These are phyloP conservation scores for Engraulis encrasicolus DNA, from an alignment of 2,113 vertebrate species.

Conservation along the genomic window DNA sequence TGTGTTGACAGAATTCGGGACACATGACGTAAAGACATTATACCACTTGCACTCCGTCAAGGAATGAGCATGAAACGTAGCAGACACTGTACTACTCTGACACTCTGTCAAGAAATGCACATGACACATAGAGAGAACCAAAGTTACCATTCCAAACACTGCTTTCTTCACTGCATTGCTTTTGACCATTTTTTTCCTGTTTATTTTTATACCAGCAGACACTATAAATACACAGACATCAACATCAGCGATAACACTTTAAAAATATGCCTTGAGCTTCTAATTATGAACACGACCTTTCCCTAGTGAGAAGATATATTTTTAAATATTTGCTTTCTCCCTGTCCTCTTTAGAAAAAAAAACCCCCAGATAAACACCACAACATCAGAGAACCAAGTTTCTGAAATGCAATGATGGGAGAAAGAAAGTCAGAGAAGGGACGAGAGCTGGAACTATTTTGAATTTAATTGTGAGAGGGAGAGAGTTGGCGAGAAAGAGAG, in stretches of 20 bases:
- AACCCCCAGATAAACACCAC: conserved; percentile 38
- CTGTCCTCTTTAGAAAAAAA: conserved; percentile 39
- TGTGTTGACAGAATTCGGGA: neutral
- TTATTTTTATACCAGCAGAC: neutral
- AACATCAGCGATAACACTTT: neutral
- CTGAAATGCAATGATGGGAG: conserved; percentile 37
- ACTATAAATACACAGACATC: neutral
- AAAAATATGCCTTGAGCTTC: neutral
- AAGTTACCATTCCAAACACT: too few relatives aligned
- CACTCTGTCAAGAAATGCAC: neutral
- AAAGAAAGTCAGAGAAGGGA: conserved; percentile 21
- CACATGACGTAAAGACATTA: neutral
- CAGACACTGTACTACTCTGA: neutral
- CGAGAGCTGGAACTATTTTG: too few relatives aligned
- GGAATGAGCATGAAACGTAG: neutral
- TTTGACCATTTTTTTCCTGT: neutral
- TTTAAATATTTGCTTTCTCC: conserved; percentile 31
- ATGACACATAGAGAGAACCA: neutral
- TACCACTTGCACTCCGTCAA: neutral
- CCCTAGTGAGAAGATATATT: conserved; percentile 13
- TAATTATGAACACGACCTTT: neutral
- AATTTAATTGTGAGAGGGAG: neutral
- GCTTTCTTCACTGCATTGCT: too few relatives aligned
- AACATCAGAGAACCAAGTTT: conserved; percentile 54
- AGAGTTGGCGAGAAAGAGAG: neutral